phyloP scores from a whole-genome alignment of 2,113 vertebrate genomes.

The Cottus gobio region DNA sequence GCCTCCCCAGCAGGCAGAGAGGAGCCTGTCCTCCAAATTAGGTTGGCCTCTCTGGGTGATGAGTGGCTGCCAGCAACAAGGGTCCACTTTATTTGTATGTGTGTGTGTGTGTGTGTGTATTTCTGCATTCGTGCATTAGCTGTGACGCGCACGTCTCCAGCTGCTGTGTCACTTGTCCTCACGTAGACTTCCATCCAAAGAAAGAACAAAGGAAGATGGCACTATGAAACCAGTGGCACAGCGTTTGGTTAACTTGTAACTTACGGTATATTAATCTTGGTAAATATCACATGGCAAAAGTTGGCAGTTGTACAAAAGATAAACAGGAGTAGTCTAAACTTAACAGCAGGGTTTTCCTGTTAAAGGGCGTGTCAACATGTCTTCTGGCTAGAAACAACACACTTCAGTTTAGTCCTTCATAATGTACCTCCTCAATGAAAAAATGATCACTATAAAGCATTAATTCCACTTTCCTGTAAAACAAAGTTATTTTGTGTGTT shows the following conservation, averaged over 20 bases:
- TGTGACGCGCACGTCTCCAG: conserved; percentile 32
- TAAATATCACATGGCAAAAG: conserved; percentile 17
- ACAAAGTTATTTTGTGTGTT: background rate
- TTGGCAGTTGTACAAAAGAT: conserved; percentile 11
- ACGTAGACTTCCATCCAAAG: conserved; percentile 20
- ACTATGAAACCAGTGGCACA: background rate
- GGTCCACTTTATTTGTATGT: conserved; percentile 57
- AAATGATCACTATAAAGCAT: too few relatives aligned
- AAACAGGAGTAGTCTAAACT: conserved; percentile 16
- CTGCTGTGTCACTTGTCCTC: conserved; percentile 49
- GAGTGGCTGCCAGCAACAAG: conserved; percentile 73
- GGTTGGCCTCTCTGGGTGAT: conserved; percentile 78
- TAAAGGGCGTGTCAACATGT: conserved; percentile 29
- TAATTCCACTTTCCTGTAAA: background rate
- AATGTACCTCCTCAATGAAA: background rate
- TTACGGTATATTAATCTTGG: background rate
- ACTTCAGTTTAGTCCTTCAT: background rate
- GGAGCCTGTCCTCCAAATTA: conserved; percentile 81
- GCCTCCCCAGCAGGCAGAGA: conserved; percentile 80
- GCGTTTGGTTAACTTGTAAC: conserved; percentile 1
- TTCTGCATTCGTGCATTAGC: conserved; percentile 39
- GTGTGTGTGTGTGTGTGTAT: conserved; percentile 18
- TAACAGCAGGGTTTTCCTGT: conserved; percentile 39
- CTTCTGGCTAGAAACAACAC: conserved; percentile 1
- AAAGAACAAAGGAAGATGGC: conserved; percentile 17